Percentiles rank a stretch among this genome's conserved stretches.
These are phyloP conservation scores for Epiperipatus broadwayi DNA, from an alignment of 2,888 invertebrate species.

Conservation along the genomic window DNA sequence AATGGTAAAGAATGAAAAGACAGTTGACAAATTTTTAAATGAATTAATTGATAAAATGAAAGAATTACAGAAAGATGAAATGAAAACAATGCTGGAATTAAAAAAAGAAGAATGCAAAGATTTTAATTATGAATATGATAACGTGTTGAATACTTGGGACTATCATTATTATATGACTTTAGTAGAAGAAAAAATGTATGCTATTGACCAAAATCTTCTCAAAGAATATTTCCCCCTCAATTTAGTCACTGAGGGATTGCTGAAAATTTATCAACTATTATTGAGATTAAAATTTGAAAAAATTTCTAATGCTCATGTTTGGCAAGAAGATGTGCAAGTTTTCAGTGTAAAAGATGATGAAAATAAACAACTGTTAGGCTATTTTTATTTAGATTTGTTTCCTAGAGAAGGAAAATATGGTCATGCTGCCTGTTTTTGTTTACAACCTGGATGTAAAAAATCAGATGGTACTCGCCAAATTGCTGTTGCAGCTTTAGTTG, in stretches of 20 bases:
- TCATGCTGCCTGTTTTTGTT: slow-evolving; percentile 32
- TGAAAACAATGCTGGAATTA: slow-evolving; percentile 26
- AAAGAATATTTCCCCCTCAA: slow-evolving; percentile 34
- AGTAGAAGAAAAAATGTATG: slow-evolving; percentile 31
- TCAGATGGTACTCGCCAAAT: slow-evolving; percentile 26
- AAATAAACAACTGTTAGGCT: slow-evolving; percentile 28
- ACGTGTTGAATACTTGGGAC: slow-evolving; percentile 31
- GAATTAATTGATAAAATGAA: slow-evolving; percentile 29
- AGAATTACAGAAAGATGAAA: slow-evolving; percentile 29
- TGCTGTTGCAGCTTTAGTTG: slow-evolving; percentile 33
- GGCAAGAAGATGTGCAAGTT: slow-evolving; percentile 32
- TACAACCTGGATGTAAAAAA: slow-evolving; percentile 26
- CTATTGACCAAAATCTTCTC: slow-evolving; percentile 32
- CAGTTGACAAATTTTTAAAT: slow-evolving; percentile 28
- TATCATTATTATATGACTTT: slow-evolving; percentile 31
- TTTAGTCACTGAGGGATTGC: slow-evolving; percentile 31
- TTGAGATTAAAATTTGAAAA: slow-evolving; percentile 29
- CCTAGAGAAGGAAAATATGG: slow-evolving; percentile 35
- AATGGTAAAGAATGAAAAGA: slow-evolving; percentile 32
- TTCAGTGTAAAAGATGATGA: slow-evolving; percentile 29
- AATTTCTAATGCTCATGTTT: slow-evolving; percentile 27
- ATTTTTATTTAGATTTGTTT: slow-evolving; percentile 33
- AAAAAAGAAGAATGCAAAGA: slow-evolving; percentile 33
- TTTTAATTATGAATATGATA: slow-evolving; percentile 27
- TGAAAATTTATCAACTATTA: slow-evolving; percentile 33